Evolutionary conservation across 1,140 invertebrate genomes (phyloP).

Genomic region (Papilio helenus): DNA sequence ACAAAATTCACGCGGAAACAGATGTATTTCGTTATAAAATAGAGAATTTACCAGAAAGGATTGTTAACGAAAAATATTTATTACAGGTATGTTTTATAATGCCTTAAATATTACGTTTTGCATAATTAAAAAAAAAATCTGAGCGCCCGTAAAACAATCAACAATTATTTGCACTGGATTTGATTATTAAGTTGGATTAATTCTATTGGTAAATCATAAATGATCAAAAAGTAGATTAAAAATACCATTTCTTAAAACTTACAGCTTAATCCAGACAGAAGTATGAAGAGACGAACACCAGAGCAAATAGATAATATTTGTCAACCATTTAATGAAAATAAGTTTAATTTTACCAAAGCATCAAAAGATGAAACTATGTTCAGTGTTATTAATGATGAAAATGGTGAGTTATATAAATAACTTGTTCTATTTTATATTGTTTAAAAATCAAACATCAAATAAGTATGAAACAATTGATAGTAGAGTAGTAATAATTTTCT

Average conservation of each 20-base stretch:
- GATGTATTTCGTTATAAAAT: slow-evolving; percentile 70
- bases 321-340: slow-evolving; percentile 84
- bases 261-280: slow-evolving; percentile 87
- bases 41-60: slow-evolving; percentile 56
- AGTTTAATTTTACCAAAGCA: slow-evolving; percentile 89
- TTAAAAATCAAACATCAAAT: background rate
- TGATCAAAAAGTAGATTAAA: background rate
- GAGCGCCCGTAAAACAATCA: background rate
- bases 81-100: slow-evolving; percentile 52
- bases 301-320: slow-evolving; percentile 83
- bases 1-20: slow-evolving; percentile 54
- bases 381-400: slow-evolving; percentile 47
- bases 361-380: slow-evolving; percentile 84
- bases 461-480: too few species aligned
- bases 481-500: too few species aligned
- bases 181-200: background rate
- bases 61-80: slow-evolving; percentile 61
- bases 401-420: slow-evolving; percentile 44
- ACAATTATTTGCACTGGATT: background rate
- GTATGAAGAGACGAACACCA: slow-evolving; percentile 84
- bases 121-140: background rate
- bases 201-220: too few species aligned
- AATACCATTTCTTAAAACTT: slow-evolving; percentile 49
- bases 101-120: background rate
- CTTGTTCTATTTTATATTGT: background rate